Percentiles rank a stretch among this genome's conserved stretches.
phyloP scores from a whole-genome alignment of 2,113 vertebrate species.

The Euleptes europaea region DNA sequence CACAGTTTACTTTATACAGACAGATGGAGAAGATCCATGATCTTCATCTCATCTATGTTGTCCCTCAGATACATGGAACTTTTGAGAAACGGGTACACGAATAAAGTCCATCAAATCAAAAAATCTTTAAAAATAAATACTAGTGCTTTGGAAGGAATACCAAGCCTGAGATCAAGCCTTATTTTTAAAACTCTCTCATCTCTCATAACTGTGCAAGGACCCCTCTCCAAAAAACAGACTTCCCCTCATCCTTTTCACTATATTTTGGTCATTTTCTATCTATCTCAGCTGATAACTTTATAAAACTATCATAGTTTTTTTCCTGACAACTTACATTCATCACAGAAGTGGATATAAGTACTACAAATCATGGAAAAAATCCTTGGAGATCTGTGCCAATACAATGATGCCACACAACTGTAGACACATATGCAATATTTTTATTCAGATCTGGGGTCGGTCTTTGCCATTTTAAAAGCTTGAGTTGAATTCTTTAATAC shows the following conservation, averaged over 20 bases:
- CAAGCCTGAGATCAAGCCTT: not conserved
- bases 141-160: not conserved
- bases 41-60: too few relatives aligned
- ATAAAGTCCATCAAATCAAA: not conserved
- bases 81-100: not conserved
- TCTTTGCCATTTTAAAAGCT: too few relatives aligned
- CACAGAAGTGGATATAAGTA: not conserved
- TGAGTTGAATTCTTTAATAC: too few relatives aligned
- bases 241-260: not conserved
- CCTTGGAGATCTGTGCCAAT: too few relatives aligned
- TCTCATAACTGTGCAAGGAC: not conserved
- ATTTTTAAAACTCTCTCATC: not conserved
- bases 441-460: too few relatives aligned
- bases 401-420: too few relatives aligned
- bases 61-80: not conserved
- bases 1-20: too few relatives aligned
- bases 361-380: not conserved
- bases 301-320: not conserved
- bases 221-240: not conserved
- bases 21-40: too few relatives aligned
- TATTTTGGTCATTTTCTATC: not conserved
- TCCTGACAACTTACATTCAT: not conserved
- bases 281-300: not conserved
- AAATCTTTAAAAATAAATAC: not conserved
- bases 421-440: too few relatives aligned